These are phyloP conservation scores for Spialia ferax DNA, from an alignment of 2,888 invertebrate species.

Conservation along the genomic window DNA sequence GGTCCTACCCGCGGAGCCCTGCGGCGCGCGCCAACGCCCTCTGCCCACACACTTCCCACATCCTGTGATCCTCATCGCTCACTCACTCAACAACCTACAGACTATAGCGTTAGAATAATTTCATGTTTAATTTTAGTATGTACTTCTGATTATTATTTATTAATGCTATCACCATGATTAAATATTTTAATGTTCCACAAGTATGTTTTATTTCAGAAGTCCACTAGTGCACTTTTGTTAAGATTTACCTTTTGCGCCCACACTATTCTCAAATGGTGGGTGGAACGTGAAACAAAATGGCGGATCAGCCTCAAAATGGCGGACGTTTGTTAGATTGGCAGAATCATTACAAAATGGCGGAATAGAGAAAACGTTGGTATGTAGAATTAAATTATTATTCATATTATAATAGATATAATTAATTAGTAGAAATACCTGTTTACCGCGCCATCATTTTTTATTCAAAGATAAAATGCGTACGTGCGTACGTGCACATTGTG, in stretches of 20 bases:
- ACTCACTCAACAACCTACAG: constrained; percentile 78
- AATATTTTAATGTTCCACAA: constrained; percentile 69
- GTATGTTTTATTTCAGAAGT: constrained; percentile 42
- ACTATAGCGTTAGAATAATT: constrained; percentile 81
- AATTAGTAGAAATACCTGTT: too few species aligned
- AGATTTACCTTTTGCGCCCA: neutral
- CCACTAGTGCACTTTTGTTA: neutral
- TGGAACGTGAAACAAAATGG: constrained; percentile 33
- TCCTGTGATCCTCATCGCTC: constrained; percentile 77
- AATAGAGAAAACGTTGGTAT: constrained; percentile 2
- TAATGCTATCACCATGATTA: constrained; percentile 68
- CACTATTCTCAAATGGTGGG: constrained; percentile 29
- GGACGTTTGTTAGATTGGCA: neutral
- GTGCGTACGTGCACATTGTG: too few species aligned
- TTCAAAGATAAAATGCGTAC: too few species aligned
- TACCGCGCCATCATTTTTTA: too few species aligned
- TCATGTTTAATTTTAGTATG: constrained; percentile 68
- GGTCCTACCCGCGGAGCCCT: constrained; percentile 72
- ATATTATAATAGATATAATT: too few species aligned
- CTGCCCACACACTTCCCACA: constrained; percentile 71
- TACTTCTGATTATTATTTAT: constrained; percentile 72
- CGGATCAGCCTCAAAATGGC: constrained; percentile 18
- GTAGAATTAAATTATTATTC: neutral
- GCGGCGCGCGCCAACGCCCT: constrained; percentile 75
- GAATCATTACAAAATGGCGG: constrained; percentile 1